These are phyloP conservation scores for Lipophrys pholis DNA, from an alignment of 2,113 vertebrate genomes.

Conservation along the genomic window DNA sequence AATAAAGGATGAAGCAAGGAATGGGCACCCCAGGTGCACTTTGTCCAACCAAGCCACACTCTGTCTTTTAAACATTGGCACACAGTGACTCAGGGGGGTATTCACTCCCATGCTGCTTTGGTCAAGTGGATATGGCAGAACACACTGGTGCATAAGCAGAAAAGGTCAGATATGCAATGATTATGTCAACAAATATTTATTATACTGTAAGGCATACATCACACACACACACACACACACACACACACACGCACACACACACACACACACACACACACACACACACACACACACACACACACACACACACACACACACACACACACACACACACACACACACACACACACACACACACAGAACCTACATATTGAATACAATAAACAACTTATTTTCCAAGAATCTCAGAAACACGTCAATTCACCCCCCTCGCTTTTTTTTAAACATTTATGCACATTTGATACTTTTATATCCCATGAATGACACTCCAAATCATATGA, in stretches of 20 bases:
- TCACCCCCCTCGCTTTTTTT: too few species aligned
- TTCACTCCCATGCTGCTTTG: constrained; percentile 33
- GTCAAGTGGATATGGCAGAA: constrained; percentile 21
- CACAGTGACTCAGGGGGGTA: constrained; percentile 39
- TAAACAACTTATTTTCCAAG: too few species aligned
- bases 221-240: not conserved
- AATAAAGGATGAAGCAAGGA: constrained; percentile 69
- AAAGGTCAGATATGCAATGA: constrained; percentile 1
- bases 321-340: too few species aligned
- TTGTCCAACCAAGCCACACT: constrained; percentile 65
- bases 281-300: not conserved
- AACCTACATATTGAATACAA: too few species aligned
- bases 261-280: not conserved
- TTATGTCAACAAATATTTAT: not conserved
- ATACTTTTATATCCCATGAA: too few species aligned
- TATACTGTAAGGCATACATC: not conserved
- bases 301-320: too few species aligned
- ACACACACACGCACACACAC: too few species aligned
- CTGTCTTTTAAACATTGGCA: constrained; percentile 67
- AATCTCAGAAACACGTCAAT: too few species aligned
- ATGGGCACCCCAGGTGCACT: constrained; percentile 66
- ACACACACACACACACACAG: not conserved
- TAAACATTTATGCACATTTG: too few species aligned
- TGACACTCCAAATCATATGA: too few species aligned
- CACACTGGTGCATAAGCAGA: constrained; percentile 9